These are phyloP conservation scores for Arctia plantaginis DNA, from an alignment of 2,888 invertebrate species.

Conservation along the genomic window DNA sequence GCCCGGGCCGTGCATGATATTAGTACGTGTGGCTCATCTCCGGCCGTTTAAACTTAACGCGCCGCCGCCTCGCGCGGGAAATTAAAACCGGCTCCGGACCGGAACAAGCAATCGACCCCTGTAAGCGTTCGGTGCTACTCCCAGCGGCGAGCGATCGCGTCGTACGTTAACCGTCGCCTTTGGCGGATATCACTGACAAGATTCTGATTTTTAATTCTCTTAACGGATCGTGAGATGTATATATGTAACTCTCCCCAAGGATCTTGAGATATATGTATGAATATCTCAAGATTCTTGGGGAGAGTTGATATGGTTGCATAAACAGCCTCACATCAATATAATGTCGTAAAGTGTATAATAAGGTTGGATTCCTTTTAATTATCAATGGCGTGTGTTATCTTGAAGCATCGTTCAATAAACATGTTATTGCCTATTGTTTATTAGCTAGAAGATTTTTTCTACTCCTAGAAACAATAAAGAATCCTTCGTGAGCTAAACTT, in stretches of 20 bases:
- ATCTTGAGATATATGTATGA: not conserved
- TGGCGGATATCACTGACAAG: not conserved
- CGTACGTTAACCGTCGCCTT: not conserved
- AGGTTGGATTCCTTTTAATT: not conserved
- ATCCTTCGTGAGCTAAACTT: not conserved
- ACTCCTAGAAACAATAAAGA: not conserved
- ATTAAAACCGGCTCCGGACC: conserved; percentile 84
- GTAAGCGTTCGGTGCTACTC: conserved; percentile 41
- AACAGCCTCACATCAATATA: not conserved
- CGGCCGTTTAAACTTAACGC: conserved; percentile 84
- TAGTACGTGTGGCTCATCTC: conserved; percentile 85
- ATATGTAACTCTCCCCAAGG: not conserved
- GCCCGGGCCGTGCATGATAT: conserved; percentile 88
- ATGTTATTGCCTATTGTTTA: not conserved
- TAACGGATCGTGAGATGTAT: not conserved
- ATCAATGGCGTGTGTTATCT: not conserved
- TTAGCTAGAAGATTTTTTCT: not conserved
- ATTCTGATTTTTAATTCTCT: not conserved
- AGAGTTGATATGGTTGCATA: not conserved
- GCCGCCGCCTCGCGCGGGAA: conserved; percentile 78
- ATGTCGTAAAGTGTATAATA: not conserved
- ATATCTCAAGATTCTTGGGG: not conserved
- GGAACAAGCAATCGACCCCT: conserved; percentile 77
- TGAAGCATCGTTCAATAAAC: too few species aligned
- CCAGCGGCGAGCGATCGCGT: conserved; percentile 21